phyloP scores from a whole-genome alignment of 2,113 vertebrate species.

The Nothocercus julius region DNA sequence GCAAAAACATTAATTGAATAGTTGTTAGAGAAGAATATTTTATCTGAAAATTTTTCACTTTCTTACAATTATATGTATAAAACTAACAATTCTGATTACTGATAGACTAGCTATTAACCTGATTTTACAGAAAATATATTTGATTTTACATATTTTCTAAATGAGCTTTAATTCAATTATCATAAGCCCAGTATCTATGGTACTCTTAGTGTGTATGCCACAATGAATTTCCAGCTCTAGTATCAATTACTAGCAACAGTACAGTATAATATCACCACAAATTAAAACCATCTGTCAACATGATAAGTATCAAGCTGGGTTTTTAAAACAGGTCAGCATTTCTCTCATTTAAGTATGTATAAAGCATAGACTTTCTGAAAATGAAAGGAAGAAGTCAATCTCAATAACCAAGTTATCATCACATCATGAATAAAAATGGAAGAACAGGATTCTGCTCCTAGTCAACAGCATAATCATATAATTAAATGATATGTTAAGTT shows the following conservation, averaged over 20 bases:
- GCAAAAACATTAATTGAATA: neutral
- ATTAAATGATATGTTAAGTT: neutral
- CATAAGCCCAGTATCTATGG: neutral
- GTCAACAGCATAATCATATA: neutral
- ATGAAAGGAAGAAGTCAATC: neutral
- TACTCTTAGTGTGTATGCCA: neutral
- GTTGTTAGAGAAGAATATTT: neutral
- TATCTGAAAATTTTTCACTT: neutral
- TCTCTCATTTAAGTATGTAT: neutral
- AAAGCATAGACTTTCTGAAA: neutral
- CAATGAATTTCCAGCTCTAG: neutral
- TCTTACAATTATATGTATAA: neutral
- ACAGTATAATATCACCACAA: neutral
- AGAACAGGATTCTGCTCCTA: neutral
- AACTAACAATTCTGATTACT: neutral
- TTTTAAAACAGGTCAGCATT: constrained; percentile 7
- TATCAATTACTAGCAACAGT: neutral
- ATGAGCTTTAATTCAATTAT: neutral
- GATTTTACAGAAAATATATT: neutral
- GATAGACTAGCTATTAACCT: neutral
- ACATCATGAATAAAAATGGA: neutral
- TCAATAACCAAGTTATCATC: neutral
- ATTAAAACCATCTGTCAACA: constrained; percentile 37
- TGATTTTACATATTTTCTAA: constrained; percentile 9
- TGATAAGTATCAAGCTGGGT: neutral